Percentiles rank a stretch among this genome's conserved stretches.
phyloP scores from a whole-genome alignment of 2,888 invertebrate genomes.

The Temnothorax rugatulus region DNA sequence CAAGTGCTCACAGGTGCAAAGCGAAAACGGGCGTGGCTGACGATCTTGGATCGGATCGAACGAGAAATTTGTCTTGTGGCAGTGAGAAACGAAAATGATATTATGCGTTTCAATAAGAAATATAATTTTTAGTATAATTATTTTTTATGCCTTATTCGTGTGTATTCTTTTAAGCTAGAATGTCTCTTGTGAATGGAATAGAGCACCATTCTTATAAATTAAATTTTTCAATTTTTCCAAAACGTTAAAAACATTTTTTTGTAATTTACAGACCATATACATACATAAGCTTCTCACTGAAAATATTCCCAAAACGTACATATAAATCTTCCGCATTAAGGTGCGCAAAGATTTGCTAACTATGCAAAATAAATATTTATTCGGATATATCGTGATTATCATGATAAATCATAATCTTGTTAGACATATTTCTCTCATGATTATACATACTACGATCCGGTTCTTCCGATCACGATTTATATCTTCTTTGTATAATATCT shows the following conservation, averaged over 20 bases:
- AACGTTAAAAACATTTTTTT: not conserved
- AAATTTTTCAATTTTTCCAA: not conserved
- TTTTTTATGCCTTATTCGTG: not conserved
- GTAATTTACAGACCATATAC: too few species aligned
- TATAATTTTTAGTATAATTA: not conserved
- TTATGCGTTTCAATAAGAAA: not conserved
- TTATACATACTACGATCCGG: not conserved
- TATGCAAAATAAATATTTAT: constrained; percentile 22
- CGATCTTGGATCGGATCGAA: not conserved
- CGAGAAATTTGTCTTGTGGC: constrained; percentile 1
- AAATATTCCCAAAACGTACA: not conserved
- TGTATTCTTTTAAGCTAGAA: not conserved
- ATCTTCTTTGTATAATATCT: constrained; percentile 5
- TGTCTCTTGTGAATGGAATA: not conserved
- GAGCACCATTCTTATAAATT: not conserved
- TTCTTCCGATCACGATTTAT: constrained; percentile 9
- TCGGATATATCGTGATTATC: not conserved
- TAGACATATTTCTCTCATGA: not conserved
- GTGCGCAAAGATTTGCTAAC: not conserved
- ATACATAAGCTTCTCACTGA: too few species aligned
- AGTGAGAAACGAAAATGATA: not conserved
- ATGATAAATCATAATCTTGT: not conserved
- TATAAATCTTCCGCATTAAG: not conserved
- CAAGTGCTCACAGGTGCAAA: constrained; percentile 63
- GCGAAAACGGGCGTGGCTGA: constrained; percentile 70